A percentile compares a stretch with the other conserved stretches of the same genome.
Conservation (phyloP, 2,797 vertebrate species). For the Lagodon rhomboides region DNA sequence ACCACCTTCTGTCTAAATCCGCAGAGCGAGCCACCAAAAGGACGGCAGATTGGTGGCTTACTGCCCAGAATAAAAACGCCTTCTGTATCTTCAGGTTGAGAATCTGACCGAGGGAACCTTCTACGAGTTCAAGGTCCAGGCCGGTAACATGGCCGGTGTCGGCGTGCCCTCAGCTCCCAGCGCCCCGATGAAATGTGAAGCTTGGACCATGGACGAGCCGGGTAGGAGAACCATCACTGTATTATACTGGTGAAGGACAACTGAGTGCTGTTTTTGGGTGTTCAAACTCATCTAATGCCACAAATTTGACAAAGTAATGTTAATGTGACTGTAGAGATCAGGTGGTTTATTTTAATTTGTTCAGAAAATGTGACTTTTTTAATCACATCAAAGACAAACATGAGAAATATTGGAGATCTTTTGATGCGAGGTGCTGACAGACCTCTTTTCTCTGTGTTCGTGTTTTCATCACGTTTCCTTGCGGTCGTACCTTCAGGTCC, state of each 20-base stretch:
- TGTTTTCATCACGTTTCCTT: background rate
- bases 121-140: slow-evolving; percentile 95
- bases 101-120: slow-evolving; percentile 88
- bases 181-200: slow-evolving; percentile 91
- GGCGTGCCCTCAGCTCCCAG: slow-evolving; percentile 93
- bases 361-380: background rate
- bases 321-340: too few relatives aligned
- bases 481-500: slow-evolving; percentile 85
- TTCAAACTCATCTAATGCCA: too few relatives aligned
- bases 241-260: background rate
- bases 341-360: background rate
- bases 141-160: slow-evolving; percentile 92
- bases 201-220: slow-evolving; percentile 93
- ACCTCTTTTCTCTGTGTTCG: background rate
- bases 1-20: too few relatives aligned
- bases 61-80: too few relatives aligned
- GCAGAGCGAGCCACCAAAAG: too few relatives aligned
- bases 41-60: too few relatives aligned
- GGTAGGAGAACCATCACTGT: slow-evolving; percentile 77
- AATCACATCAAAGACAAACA: background rate
- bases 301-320: too few relatives aligned
- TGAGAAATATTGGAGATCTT: background rate
- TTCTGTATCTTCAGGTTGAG: slow-evolving; percentile 87
- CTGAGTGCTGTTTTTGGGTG: background rate
- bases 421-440: background rate